Conservation (phyloP, 2,113 vertebrate species). For the Salminus brasiliensis region DNA sequence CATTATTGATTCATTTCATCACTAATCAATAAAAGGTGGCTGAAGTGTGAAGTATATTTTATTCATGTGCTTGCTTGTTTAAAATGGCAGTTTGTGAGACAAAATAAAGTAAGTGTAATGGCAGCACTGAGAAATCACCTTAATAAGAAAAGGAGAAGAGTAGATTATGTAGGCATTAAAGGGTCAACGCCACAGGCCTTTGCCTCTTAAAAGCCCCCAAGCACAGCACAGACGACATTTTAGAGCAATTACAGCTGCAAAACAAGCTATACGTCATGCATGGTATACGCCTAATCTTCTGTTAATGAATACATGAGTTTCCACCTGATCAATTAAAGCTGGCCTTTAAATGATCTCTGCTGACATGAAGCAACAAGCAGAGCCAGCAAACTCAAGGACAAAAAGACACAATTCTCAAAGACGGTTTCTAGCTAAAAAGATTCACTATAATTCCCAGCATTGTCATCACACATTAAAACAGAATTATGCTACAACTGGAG, state of each 20-base stretch:
- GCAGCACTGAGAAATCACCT: neutral
- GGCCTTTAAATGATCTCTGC: neutral
- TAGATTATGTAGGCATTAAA: neutral
- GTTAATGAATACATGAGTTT: neutral
- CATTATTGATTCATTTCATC: neutral
- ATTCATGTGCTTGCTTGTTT: too few species aligned
- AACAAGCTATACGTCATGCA: neutral
- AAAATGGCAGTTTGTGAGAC: too few species aligned
- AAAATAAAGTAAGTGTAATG: too few species aligned
- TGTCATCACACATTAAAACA: neutral
- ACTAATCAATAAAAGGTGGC: neutral
- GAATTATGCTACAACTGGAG: too few species aligned
- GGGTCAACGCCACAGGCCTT: neutral
- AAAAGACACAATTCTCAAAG: too few species aligned
- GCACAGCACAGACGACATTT: neutral
- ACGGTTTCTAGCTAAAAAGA: too few species aligned
- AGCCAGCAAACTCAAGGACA: neutral
- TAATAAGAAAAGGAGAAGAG: neutral
- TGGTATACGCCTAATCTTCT: neutral
- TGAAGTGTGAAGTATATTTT: neutral
- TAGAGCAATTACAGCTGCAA: neutral
- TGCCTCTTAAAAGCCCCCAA: neutral
- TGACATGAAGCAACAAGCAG: neutral
- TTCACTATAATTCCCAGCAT: neutral
- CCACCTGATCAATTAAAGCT: neutral